phyloP scores from a whole-genome alignment of 1,140 invertebrate species.

The Onthophagus taurus region DNA sequence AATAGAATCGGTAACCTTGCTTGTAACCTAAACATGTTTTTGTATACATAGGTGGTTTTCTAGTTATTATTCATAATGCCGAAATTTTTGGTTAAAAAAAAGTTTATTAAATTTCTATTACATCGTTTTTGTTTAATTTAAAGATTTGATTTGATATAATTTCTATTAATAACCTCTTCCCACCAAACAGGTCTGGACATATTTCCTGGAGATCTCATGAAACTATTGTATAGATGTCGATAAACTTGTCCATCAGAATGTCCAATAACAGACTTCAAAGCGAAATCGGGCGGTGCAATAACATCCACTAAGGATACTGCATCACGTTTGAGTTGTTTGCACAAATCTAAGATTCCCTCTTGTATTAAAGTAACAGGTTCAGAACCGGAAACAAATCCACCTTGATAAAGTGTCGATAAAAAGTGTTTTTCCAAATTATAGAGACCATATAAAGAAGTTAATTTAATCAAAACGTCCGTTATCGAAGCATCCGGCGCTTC shows the following conservation, averaged over 20 bases:
- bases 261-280: conserved; percentile 67
- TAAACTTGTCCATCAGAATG: conserved; percentile 55
- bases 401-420: conserved; percentile 65
- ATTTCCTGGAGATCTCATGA: conserved; percentile 44
- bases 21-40: no score
- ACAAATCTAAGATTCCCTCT: conserved; percentile 51
- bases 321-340: conserved; percentile 57
- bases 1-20: no score
- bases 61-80: no score
- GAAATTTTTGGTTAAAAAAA: no score
- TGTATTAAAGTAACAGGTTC: conserved; percentile 41
- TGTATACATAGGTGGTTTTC: no score
- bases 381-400: conserved; percentile 49
- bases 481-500: conserved; percentile 41
- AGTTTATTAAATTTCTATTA: no score
- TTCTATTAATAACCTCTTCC: conserved; percentile 42
- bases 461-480: conserved; percentile 48
- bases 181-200: conserved; percentile 50
- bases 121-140: no score
- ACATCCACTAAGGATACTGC: conserved; percentile 62
- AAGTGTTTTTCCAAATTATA: conserved; percentile 60
- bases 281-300: conserved; percentile 65
- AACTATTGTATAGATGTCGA: conserved; percentile 46
- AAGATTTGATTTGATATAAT: conserved; percentile 2
- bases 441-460: conserved; percentile 63